These are phyloP conservation scores for Hirtodrosophila confusa DNA, from an alignment of 2,888 invertebrate genomes.

Conservation along the genomic window DNA sequence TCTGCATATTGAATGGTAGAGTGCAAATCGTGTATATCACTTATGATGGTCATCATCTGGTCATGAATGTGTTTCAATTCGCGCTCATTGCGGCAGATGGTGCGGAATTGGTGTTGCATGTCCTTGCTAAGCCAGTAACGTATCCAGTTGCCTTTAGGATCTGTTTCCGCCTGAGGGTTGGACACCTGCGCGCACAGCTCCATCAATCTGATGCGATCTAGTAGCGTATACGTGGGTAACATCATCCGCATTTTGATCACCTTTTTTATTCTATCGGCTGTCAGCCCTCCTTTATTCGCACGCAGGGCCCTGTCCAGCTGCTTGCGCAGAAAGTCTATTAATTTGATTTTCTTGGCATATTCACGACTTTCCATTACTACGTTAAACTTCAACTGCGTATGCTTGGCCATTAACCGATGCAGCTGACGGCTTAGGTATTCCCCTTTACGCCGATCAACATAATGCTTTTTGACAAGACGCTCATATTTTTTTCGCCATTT, in stretches of 20 bases:
- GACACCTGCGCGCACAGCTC: conserved; percentile 27
- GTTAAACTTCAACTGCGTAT: conserved; percentile 3
- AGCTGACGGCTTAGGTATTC: conserved; percentile 18
- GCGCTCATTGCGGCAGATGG: not conserved
- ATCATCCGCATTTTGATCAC: conserved; percentile 4
- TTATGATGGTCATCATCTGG: conserved; percentile 21
- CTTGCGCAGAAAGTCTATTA: not conserved
- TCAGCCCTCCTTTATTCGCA: not conserved
- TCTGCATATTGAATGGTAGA: conserved; percentile 14
- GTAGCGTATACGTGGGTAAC: conserved; percentile 15
- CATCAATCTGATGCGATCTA: conserved; percentile 40
- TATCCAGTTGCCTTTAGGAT: not conserved
- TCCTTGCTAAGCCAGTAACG: not conserved
- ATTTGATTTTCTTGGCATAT: conserved; percentile 3
- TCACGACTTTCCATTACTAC: conserved; percentile 12
- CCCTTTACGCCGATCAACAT: conserved; percentile 6
- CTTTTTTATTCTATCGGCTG: not conserved
- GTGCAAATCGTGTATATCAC: conserved; percentile 40
- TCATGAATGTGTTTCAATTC: conserved; percentile 22
- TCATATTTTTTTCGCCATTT: conserved; percentile 23
- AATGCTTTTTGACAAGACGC: conserved; percentile 2
- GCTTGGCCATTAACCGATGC: not conserved
- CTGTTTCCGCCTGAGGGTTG: not conserved
- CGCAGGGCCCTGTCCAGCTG: conserved; percentile 3
- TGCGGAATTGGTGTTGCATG: not conserved